Base-by-base conservation (phyloP, 1,140 invertebrate species). In the Eupristina koningsbergeri region DNA sequence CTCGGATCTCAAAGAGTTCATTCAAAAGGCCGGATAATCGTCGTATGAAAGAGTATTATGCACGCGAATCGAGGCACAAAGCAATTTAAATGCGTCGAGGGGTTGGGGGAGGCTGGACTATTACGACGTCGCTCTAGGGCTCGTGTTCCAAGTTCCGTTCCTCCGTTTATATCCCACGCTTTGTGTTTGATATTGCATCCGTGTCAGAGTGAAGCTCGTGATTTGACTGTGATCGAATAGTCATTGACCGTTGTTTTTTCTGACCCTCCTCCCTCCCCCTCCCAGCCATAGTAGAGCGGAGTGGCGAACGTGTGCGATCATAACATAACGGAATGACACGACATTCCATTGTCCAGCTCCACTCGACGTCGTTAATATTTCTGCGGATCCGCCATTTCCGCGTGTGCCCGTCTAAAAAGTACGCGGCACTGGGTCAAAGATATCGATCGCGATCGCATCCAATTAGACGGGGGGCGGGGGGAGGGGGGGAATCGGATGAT, bases 61-160 rank as follows among this genome's bases (percentile, higher is more conserved):
- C 22, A 13, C 53, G 22, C 53, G 53, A 58, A 58, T 26, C 19
- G 53, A 58, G 53, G 22, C 63, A 29, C 61, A 87, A 88, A 84
- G 86, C 88, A 91, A 90, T 91, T 91, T 88, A 86, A 87, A 89
- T 89, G 88, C 90, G 90, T 88, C 86, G 86, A 89, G 88, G 88
- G 87, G 89, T 88, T 86, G 86, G 75, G 80, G 88, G 88, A 89
- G 86, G 88, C 89, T 88, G 89, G 87, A 88, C 89, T 89, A 90
- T 91, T 90, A 91, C 53, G 61, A 41, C 53, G 88, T 88, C 86
- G 86, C 89, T 88, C 87, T 85, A 80, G 86, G 78, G 76, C 84
- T 84, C 84, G 34, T 84, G 84, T n/a, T n/a, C n/a, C 1, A 85
- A 84, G 84, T 87, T 86, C 82, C 86, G 85, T 85, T 86, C 8